Base-by-base conservation (phyloP, 2,888 invertebrate species). In the Frankliniella intonsa region DNA sequence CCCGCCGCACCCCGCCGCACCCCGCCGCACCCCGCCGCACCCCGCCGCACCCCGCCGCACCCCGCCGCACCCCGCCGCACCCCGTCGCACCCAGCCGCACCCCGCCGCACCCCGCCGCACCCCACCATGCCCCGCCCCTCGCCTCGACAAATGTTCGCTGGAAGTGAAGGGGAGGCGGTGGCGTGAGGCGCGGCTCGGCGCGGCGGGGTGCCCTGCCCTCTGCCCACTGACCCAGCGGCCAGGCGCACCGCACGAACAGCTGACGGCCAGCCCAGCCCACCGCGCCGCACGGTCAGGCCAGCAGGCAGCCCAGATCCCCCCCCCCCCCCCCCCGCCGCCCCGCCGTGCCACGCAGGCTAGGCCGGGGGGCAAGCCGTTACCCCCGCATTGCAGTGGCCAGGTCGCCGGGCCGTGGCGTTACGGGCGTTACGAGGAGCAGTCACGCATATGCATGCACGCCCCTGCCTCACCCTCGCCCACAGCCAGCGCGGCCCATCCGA, bases 371-470 rank as follows among this genome's bases (percentile, higher is more conserved):
- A 11, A 62, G 62, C 38, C 62, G 62, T 62, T 62, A 62, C 7
- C 19, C 62, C 62, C 19, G 62, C 62, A 62, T n/a, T 19, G n/a
- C 62, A 62, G 62, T n/a, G 17, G 62, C 17, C 62, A 62, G 62
- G 14, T 17, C 1, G 62, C 62, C 62, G 17, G 62, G 62, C 7
- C 14, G 14, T 8, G 62, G 62, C 19, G 7, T 19, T 9, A 10
- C 14, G n/a, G 8, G 69, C 22, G 22, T 69, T 69, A 69, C 69
- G 69, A 69, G n/a, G 69, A n/a, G 22, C 22, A 69, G 69, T 69
- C 69, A 69, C 69, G 69, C 69, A 69, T 69, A 69, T 69, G 69
- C 69, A 69, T 69, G 69, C 69, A 69, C n/a, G n/a, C 65, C 65
- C n/a, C 65, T 19, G 10, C n/a, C 1, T 55, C 55, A 14, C 55